phyloP scores from a whole-genome alignment of 2,113 vertebrate species.

The Limnothrissa miodon region DNA sequence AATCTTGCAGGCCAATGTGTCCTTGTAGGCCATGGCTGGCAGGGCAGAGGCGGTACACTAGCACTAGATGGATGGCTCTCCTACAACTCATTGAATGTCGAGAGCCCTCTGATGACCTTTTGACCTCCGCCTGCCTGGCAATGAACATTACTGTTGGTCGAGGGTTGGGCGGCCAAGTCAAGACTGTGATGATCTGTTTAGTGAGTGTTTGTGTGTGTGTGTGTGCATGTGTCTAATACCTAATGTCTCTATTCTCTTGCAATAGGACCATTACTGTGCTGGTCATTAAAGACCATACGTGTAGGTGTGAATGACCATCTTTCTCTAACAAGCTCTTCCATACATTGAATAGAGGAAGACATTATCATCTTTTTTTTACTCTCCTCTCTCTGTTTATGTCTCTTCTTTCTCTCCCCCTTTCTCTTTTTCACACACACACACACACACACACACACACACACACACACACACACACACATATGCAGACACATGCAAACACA shows the following conservation, averaged over 20 bases:
- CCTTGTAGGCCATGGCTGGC: too few relatives aligned
- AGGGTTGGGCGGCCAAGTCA: too few relatives aligned
- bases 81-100: too few relatives aligned
- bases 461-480: neutral
- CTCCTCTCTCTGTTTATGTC: neutral
- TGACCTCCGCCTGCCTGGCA: too few relatives aligned
- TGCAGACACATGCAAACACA: too few relatives aligned
- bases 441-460: neutral
- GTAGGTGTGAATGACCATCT: conserved; percentile 55
- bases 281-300: conserved; percentile 69
- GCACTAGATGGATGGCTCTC: neutral
- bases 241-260: neutral
- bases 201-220: neutral
- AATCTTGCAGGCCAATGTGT: too few relatives aligned
- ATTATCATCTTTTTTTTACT: neutral
- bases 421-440: neutral
- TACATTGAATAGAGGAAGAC: conserved; percentile 26
- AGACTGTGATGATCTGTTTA: too few relatives aligned
- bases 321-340: conserved; percentile 59
- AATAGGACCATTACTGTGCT: conserved; percentile 48
- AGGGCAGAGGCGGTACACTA: too few relatives aligned
- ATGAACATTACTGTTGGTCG: too few relatives aligned
- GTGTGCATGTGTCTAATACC: neutral
- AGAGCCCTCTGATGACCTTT: too few relatives aligned
- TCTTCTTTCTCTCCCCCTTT: neutral